phyloP scores from a whole-genome alignment of 2,113 vertebrate genomes.

The Oncorhynchus masou region DNA sequence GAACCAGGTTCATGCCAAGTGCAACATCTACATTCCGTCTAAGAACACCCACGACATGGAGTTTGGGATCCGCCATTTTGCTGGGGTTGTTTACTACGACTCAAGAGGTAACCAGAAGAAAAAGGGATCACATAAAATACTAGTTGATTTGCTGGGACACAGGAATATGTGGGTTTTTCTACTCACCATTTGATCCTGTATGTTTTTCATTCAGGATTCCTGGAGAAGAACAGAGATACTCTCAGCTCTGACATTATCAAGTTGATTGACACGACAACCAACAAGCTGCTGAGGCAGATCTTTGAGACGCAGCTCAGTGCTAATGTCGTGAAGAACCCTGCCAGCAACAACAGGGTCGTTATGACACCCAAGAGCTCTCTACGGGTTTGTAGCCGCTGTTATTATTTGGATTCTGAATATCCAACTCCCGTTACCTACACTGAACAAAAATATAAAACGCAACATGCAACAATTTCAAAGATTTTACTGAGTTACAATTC shows the following conservation, averaged over 20 bases:
- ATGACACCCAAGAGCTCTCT: conserved; percentile 57
- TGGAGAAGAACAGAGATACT: conserved; percentile 94
- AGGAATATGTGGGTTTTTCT: neutral
- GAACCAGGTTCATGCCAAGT: conserved; percentile 74
- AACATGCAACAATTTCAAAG: no score
- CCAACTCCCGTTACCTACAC: no score
- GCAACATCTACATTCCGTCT: conserved; percentile 77
- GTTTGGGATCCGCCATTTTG: conserved; percentile 90
- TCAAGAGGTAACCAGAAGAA: conserved; percentile 73
- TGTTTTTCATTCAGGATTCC: conserved; percentile 76
- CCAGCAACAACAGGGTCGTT: conserved; percentile 53
- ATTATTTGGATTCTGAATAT: neutral
- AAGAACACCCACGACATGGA: conserved; percentile 75
- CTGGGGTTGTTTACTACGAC: conserved; percentile 85
- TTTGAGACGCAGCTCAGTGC: conserved; percentile 75
- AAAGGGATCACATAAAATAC: neutral
- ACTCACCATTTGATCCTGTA: neutral
- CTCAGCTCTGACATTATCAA: conserved; percentile 82
- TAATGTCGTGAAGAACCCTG: conserved; percentile 35
- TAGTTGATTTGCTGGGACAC: neutral
- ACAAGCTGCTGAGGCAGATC: conserved; percentile 82
- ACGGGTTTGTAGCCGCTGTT: conserved; percentile 41
- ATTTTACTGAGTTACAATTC: no score
- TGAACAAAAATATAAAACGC: no score
- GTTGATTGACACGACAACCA: conserved; percentile 80